Conservation (phyloP, 2,888 invertebrate species). For the Desoria tigrina region DNA sequence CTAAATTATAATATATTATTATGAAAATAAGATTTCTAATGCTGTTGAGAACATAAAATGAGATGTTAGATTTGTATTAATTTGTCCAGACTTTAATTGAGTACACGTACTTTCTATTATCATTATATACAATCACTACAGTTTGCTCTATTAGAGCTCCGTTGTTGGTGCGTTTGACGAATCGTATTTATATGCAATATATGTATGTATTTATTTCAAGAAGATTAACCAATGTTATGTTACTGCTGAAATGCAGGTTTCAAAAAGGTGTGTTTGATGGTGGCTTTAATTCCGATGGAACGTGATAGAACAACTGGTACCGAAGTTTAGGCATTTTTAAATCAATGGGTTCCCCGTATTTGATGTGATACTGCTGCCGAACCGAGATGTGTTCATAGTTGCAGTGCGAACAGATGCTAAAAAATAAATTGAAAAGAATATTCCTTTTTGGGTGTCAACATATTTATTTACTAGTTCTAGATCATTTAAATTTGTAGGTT, state of each 20-base stretch:
- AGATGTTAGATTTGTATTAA: too few relatives aligned
- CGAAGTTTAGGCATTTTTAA: conserved; percentile 28
- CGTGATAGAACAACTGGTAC: conserved; percentile 28
- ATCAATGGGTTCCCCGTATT: conserved; percentile 35
- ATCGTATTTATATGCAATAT: too few relatives aligned
- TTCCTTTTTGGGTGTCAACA: background rate
- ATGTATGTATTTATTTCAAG: background rate
- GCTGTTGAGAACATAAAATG: too few relatives aligned
- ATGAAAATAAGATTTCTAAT: too few relatives aligned
- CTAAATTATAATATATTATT: too few relatives aligned
- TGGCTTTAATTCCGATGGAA: conserved; percentile 27
- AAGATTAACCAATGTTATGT: background rate
- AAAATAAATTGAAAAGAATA: conserved; percentile 14
- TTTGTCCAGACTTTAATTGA: too few relatives aligned
- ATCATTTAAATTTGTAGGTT: too few relatives aligned
- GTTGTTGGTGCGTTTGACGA: too few relatives aligned
- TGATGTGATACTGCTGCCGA: conserved; percentile 42
- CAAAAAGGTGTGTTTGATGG: conserved; percentile 1
- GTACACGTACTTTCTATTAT: too few relatives aligned
- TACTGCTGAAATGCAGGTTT: background rate
- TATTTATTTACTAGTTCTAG: too few relatives aligned
- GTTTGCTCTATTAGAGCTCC: too few relatives aligned
- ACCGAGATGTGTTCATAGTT: conserved; percentile 41
- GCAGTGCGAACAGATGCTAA: conserved; percentile 19
- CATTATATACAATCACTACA: too few relatives aligned